Percentiles rank a stretch among this genome's conserved stretches.
Evolutionary conservation across 2,113 vertebrate species (phyloP).

Genomic region (Stigmatopora argus): DNA sequence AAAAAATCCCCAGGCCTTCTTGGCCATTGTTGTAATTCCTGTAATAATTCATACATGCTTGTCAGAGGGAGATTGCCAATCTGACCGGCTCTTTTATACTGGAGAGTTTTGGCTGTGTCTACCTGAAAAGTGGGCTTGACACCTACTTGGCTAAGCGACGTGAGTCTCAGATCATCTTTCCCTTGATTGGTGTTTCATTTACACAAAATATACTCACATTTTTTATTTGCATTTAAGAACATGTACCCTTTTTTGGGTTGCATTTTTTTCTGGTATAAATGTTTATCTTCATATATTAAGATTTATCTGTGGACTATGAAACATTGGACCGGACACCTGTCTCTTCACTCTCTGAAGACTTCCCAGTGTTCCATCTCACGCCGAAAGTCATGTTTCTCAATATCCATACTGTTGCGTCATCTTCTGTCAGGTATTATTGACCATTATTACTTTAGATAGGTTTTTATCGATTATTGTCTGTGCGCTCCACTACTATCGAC

Average conservation of each 20-base stretch:
- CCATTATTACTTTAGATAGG: not conserved
- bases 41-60: not conserved
- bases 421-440: conserved; percentile 62
- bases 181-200: not conserved
- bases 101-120: conserved; percentile 74
- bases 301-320: conserved; percentile 18
- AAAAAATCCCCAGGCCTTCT: not conserved
- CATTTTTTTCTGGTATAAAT: not conserved
- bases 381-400: conserved; percentile 78
- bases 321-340: conserved; percentile 23
- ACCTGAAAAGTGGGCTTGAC: conserved; percentile 74
- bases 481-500: too few species aligned
- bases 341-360: conserved; percentile 54
- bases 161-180: conserved; percentile 50
- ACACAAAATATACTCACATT: not conserved
- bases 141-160: conserved; percentile 72
- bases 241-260: not conserved
- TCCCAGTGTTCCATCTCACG: conserved; percentile 58
- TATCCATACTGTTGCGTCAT: conserved; percentile 78
- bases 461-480: too few species aligned
- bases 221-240: not conserved
- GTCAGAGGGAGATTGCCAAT: conserved; percentile 76
- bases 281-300: conserved; percentile 23
- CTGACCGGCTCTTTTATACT: conserved; percentile 74
- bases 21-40: not conserved